phyloP scores from a whole-genome alignment of 2,113 vertebrate genomes.

The Turnix velox region DNA sequence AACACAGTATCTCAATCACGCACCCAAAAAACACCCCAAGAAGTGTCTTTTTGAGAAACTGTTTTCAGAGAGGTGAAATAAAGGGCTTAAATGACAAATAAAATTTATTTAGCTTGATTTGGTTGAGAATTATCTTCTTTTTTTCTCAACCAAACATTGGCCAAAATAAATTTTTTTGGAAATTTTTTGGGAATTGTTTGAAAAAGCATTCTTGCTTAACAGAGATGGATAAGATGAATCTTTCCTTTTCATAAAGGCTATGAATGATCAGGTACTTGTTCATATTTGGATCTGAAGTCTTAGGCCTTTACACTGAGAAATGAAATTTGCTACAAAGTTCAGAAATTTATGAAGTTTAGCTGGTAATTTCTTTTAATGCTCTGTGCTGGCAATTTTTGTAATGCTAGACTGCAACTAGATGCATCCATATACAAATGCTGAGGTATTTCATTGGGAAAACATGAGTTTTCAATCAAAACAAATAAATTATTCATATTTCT shows the following conservation, averaged over 20 bases:
- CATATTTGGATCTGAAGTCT: background rate
- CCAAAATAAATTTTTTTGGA: background rate
- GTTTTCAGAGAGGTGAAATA: background rate
- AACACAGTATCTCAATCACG: background rate
- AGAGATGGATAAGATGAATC: background rate
- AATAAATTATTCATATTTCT: constrained; percentile 10
- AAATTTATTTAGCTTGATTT: background rate
- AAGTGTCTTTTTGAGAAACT: background rate
- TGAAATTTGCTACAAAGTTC: background rate
- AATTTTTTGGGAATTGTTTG: background rate
- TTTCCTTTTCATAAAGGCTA: background rate
- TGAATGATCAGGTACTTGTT: background rate
- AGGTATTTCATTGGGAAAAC: constrained; percentile 40
- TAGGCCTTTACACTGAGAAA: background rate
- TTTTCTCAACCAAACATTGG: background rate
- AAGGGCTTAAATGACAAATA: background rate
- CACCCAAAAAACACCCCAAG: background rate
- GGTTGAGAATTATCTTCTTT: background rate
- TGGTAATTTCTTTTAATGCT: constrained; percentile 12
- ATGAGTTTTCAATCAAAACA: constrained; percentile 30
- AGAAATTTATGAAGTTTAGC: background rate
- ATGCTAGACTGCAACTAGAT: background rate
- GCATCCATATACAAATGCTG: background rate
- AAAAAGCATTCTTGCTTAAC: background rate
- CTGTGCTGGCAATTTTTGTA: background rate